Conservation (phyloP, 1,140 invertebrate genomes). For the Zaprionus ornatus region DNA sequence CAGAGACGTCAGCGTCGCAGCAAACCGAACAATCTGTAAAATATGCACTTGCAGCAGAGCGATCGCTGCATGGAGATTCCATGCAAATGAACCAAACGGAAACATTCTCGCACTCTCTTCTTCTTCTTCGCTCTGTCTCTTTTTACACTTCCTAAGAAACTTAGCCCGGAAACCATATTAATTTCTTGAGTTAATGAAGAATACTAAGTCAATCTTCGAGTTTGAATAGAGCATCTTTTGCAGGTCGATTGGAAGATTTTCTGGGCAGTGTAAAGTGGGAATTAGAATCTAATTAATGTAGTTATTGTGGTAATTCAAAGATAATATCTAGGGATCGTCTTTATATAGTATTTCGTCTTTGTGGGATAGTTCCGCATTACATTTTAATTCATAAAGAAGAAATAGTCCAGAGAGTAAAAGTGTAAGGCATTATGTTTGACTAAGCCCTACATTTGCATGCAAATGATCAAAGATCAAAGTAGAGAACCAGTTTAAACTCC, state of each 20-base stretch:
- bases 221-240: neutral
- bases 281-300: too few relatives aligned
- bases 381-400: too few relatives aligned
- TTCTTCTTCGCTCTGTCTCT: neutral
- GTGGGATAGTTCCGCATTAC: too few relatives aligned
- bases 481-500: neutral
- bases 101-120: neutral
- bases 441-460: too few relatives aligned
- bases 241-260: too few relatives aligned
- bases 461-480: neutral
- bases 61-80: neutral
- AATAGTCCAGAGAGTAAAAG: too few relatives aligned
- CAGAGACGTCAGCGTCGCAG: constrained; percentile 26
- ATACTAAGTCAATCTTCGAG: neutral
- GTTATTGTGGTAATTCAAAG: too few relatives aligned
- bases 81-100: neutral
- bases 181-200: neutral
- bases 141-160: neutral
- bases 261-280: too few relatives aligned
- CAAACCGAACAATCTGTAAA: constrained; percentile 23
- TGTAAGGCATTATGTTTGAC: too few relatives aligned
- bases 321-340: too few relatives aligned
- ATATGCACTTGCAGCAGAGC: constrained; percentile 2
- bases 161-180: neutral
- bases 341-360: too few relatives aligned